Evolutionary conservation across 2,888 invertebrate genomes (phyloP).

Genomic region (Epicampocera succincta): DNA sequence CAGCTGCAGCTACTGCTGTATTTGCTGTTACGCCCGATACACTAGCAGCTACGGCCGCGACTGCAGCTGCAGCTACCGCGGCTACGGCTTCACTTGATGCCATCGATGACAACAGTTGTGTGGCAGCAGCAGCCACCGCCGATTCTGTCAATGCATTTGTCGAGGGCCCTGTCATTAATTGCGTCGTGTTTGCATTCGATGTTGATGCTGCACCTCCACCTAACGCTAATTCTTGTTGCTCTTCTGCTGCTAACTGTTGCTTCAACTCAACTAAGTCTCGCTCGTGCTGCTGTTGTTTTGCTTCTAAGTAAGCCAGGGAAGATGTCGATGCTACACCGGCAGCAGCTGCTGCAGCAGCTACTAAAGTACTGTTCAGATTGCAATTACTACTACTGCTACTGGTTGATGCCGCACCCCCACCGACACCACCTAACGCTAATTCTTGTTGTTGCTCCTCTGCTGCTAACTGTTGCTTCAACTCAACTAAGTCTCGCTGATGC

Average conservation of each 20-base stretch:
- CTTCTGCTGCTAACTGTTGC: slow-evolving; percentile 75
- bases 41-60: slow-evolving; percentile 71
- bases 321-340: slow-evolving; percentile 76
- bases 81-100: slow-evolving; percentile 79
- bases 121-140: slow-evolving; percentile 79
- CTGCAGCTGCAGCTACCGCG: slow-evolving; percentile 78
- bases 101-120: slow-evolving; percentile 77
- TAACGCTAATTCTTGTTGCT: slow-evolving; percentile 79
- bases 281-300: slow-evolving; percentile 73
- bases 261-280: slow-evolving; percentile 76
- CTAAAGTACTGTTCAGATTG: too few relatives aligned
- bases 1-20: slow-evolving; percentile 63
- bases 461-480: slow-evolving; percentile 75
- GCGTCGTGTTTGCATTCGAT: slow-evolving; percentile 72
- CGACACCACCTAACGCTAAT: slow-evolving; percentile 75
- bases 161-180: slow-evolving; percentile 70
- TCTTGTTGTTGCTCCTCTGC: slow-evolving; percentile 77
- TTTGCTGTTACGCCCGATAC: slow-evolving; percentile 69
- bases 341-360: slow-evolving; percentile 71
- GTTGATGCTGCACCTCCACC: slow-evolving; percentile 70
- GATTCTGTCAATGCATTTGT: slow-evolving; percentile 73
- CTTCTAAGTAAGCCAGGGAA: slow-evolving; percentile 74
- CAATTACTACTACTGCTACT: too few relatives aligned
- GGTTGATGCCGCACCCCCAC: slow-evolving; percentile 69
- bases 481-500: slow-evolving; percentile 75